A percentile compares a stretch with the other conserved stretches of the same genome.
Evolutionary conservation across 2,797 vertebrate species (phyloP).

Genomic region (Hypotaenidia philippensis): DNA sequence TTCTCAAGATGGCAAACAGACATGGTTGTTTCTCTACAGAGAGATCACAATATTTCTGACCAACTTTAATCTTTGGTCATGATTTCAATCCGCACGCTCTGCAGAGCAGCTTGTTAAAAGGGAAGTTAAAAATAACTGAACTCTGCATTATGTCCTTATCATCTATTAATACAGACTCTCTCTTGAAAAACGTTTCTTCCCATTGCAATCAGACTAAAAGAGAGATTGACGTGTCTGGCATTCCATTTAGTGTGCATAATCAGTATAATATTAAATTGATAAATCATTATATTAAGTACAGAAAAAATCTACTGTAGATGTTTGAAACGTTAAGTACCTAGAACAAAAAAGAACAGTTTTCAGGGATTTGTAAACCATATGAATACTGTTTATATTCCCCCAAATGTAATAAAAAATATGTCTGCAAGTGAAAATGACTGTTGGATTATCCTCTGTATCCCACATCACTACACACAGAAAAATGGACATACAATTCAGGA

Average conservation of each 20-base stretch:
- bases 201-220: constrained; percentile 65
- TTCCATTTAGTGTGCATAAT: constrained; percentile 45
- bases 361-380: neutral
- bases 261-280: constrained; percentile 18
- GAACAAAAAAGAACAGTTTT: neutral
- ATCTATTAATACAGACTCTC: constrained; percentile 67
- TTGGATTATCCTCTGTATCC: neutral
- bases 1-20: neutral
- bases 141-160: constrained; percentile 55
- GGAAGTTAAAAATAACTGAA: constrained; percentile 74
- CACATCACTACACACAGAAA: neutral
- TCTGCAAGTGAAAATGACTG: neutral
- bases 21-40: neutral
- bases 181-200: constrained; percentile 44
- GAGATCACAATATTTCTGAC: neutral
- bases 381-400: neutral
- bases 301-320: neutral
- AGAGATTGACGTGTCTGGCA: constrained; percentile 54
- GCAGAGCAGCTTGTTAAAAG: constrained; percentile 54
- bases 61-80: constrained; percentile 6
- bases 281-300: neutral
- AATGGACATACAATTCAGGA: neutral
- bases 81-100: constrained; percentile 42
- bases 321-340: constrained; percentile 23
- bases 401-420: neutral